A percentile compares a stretch with the other conserved stretches of the same genome.
Conservation (phyloP, 2,888 invertebrate genomes). For the Mimumesa dahlbomi region DNA sequence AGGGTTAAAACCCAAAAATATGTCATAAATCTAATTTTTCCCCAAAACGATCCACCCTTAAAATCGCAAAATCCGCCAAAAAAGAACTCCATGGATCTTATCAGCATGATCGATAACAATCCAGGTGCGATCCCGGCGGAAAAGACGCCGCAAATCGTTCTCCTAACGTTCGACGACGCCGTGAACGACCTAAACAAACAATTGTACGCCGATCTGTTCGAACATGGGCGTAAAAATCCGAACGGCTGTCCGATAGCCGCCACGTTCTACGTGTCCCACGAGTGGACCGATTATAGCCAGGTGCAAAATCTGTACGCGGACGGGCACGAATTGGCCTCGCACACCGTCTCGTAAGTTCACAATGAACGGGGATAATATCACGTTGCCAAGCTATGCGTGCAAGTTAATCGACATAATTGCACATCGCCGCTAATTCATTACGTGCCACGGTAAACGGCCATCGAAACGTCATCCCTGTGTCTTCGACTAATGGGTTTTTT, state of each 20-base stretch:
- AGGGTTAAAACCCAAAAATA: too few relatives aligned
- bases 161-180: constrained; percentile 96
- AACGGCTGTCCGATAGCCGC: constrained; percentile 96
- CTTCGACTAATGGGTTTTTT: constrained; percentile 20
- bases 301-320: constrained; percentile 97
- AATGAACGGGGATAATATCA: too few relatives aligned
- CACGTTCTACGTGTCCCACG: constrained; percentile 99
- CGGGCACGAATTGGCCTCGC: constrained; percentile 98
- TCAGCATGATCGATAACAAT: too few relatives aligned
- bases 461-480: constrained; percentile 46
- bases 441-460: constrained; percentile 4
- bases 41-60: too few relatives aligned
- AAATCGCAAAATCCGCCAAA: too few relatives aligned
- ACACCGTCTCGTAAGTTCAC: constrained; percentile 96
- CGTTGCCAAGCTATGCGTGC: too few relatives aligned
- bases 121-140: constrained; percentile 79
- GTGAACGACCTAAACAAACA: constrained; percentile 97
- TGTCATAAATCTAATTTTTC: too few relatives aligned
- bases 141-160: constrained; percentile 94
- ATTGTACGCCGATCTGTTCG: constrained; percentile 93
- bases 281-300: constrained; percentile 99
- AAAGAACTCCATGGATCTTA: too few relatives aligned
- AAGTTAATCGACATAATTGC: too few relatives aligned
- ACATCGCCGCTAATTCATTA: too few relatives aligned
- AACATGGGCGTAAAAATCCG: constrained; percentile 93